Conservation (phyloP, 2,888 invertebrate species). For the Frankliniella fusca region DNA sequence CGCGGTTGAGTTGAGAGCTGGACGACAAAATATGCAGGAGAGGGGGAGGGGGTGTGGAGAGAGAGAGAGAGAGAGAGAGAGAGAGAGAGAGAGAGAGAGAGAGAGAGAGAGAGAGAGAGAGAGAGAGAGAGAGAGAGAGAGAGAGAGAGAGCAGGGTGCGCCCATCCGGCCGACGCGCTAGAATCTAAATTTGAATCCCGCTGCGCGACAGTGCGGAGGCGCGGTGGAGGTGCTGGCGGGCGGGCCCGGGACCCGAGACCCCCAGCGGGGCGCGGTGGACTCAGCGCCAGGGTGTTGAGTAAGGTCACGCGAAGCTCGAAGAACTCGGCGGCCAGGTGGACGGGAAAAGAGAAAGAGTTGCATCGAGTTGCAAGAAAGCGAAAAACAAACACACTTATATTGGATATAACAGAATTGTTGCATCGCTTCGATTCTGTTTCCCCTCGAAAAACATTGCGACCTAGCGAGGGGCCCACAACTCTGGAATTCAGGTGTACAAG, state of each 20-base stretch:
- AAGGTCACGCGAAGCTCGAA: background rate
- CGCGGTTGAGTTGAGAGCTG: no score
- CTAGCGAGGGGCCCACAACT: no score
- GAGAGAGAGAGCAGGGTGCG: background rate
- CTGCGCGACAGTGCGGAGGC: background rate
- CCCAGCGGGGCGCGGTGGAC: background rate
- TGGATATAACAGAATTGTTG: no score
- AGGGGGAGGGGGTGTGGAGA: background rate
- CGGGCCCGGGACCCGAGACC: background rate
- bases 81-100: no score
- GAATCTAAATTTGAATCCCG: constrained; percentile 23
- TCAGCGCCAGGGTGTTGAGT: background rate
- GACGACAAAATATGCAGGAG: no score
- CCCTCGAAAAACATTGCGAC: no score
- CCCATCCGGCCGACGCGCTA: background rate
- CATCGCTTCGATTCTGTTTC: no score
- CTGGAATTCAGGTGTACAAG: no score
- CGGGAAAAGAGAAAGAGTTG: background rate
- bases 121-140: background rate
- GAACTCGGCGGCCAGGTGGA: background rate
- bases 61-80: no score
- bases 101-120: no score
- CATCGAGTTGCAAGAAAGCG: background rate
- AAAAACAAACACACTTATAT: background rate
- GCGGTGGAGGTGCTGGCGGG: background rate